These are phyloP conservation scores for Lamellibrachia luymesi DNA, from an alignment of 1,140 invertebrate genomes.

Conservation along the genomic window DNA sequence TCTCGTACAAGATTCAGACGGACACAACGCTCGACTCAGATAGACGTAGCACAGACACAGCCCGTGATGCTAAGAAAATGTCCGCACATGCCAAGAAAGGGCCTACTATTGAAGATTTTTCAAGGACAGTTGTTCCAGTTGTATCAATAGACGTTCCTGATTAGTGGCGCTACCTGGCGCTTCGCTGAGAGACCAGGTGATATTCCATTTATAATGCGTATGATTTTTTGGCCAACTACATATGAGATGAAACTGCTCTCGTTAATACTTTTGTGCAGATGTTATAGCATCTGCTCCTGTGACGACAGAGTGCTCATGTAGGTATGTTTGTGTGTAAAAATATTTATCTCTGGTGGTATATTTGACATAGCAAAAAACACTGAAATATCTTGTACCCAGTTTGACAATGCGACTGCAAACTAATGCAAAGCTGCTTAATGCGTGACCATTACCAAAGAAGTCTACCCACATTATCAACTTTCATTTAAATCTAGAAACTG, in stretches of 20 bases:
- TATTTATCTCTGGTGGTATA: too few species aligned
- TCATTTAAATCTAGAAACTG: too few species aligned
- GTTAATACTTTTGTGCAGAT: too few species aligned
- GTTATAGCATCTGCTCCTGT: too few species aligned
- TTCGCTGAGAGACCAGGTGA: neutral
- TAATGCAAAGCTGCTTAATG: too few species aligned
- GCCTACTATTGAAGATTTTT: slow-evolving; percentile 36
- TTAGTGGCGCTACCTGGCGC: slow-evolving; percentile 16
- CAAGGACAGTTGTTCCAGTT: slow-evolving; percentile 43
- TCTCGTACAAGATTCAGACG: slow-evolving; percentile 69
- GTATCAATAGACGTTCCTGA: slow-evolving; percentile 53
- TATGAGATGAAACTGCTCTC: neutral
- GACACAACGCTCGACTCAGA: neutral
- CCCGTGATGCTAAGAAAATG: neutral
- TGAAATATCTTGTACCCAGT: too few species aligned
- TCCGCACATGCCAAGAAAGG: neutral
- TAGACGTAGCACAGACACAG: neutral
- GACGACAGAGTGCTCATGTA: too few species aligned
- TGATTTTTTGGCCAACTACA: neutral
- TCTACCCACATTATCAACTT: too few species aligned
- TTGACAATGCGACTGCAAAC: too few species aligned
- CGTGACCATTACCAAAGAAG: too few species aligned
- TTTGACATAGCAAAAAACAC: too few species aligned
- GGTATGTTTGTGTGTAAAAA: too few species aligned
- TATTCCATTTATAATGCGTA: slow-evolving; percentile 4